phyloP scores from a whole-genome alignment of 2,113 vertebrate species.

The Xerus inauris region DNA sequence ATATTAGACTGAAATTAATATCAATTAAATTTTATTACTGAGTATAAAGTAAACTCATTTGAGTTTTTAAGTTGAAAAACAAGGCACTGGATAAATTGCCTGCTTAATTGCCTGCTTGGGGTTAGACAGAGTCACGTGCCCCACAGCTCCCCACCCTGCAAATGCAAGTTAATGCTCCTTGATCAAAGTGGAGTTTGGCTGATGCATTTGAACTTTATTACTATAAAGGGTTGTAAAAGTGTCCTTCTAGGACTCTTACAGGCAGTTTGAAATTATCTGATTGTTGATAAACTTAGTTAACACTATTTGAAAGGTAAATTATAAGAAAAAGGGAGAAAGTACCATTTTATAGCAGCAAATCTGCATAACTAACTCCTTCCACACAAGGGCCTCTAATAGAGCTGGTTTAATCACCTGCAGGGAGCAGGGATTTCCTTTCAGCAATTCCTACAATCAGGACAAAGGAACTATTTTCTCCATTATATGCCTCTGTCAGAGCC shows the following conservation, averaged over 20 bases:
- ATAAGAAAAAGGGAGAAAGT: constrained; percentile 68
- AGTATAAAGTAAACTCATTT: background rate
- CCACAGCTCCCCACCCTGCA: no score
- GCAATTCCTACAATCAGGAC: constrained; percentile 54
- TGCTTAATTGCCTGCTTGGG: background rate
- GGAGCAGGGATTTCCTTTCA: constrained; percentile 82
- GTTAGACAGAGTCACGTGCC: rapidly evolving
- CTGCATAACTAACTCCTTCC: constrained; percentile 67
- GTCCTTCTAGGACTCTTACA: constrained; percentile 61
- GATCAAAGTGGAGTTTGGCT: background rate
- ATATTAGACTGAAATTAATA: background rate
- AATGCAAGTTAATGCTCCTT: background rate
- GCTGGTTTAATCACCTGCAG: constrained; percentile 83
- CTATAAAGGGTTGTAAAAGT: constrained; percentile 36
- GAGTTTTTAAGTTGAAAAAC: background rate
- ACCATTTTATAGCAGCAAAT: constrained; percentile 69
- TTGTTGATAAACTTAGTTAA: constrained; percentile 74
- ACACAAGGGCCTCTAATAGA: constrained; percentile 79
- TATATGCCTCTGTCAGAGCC: constrained; percentile 27
- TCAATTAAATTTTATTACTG: background rate
- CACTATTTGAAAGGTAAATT: constrained; percentile 63
- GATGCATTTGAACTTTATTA: background rate
- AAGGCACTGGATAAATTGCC: background rate
- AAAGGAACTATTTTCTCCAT: constrained; percentile 81
- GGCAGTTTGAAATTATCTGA: constrained; percentile 44